Base-by-base conservation (phyloP, 1,140 invertebrate species). In the Olivierus martensii region DNA sequence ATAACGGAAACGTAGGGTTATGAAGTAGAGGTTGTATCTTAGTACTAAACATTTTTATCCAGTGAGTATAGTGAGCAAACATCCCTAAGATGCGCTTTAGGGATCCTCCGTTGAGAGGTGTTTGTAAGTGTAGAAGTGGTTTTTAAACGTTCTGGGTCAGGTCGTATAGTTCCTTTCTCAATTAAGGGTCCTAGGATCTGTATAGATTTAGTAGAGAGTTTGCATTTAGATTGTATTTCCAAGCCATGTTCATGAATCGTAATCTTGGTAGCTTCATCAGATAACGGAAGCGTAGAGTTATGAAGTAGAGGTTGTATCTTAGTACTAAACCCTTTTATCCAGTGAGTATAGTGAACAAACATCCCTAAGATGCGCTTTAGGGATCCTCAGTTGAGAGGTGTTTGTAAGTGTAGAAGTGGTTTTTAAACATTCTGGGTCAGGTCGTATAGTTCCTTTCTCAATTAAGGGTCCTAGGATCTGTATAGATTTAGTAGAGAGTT, bases 211-310 rank as follows among this genome's bases (percentile, higher is more conserved):
- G 17, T 19, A 3, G 21, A 41, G n/a, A 37, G 51, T 10, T 4
- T 36, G 14, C n/a, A n/a, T n/a, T n/a, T n/a, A n/a, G n/a, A n/a
- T n/a, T n/a, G n/a, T n/a, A n/a, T n/a, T n/a, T n/a, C n/a, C n/a
- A n/a, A n/a, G n/a, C n/a, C n/a, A n/a, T n/a, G n/a, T n/a, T n/a
- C n/a, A n/a, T n/a, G n/a, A n/a, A n/a, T n/a, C n/a, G n/a, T n/a
- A 42, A 55, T 21, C 59, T 53, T 48, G 52, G 51, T 12, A 46
- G 56, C 10, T 41, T 61, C 53, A 53, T 56, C 47, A n/a, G 61
- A 58, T 48, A 52, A 41, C 19, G 2, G 46, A 18, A 37, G 15
- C 14, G 15, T 15, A 2, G 9, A 10, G 9, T 38, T 9, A 3
- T 17, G 6, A 2, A 42, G 3, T 14, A 50, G 19, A 28, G 38